These are phyloP conservation scores for Agrenia bidenticulata DNA, from an alignment of 2,888 invertebrate genomes.

Conservation along the genomic window DNA sequence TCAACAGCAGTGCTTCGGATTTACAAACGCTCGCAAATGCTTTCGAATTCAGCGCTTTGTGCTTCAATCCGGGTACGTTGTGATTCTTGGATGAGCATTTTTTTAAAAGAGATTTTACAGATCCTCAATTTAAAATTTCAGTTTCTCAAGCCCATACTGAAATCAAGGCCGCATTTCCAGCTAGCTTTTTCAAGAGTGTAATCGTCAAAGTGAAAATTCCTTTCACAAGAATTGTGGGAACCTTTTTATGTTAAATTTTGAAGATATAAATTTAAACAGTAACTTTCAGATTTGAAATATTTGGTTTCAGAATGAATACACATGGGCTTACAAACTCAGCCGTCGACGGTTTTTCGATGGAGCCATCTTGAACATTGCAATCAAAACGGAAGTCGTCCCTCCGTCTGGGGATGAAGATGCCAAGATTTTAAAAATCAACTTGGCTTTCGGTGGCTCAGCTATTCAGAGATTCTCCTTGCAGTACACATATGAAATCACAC, in stretches of 20 bases:
- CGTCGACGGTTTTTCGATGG: conserved; percentile 32
- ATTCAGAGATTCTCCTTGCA: conserved; percentile 30
- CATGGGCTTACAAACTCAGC: conserved; percentile 37
- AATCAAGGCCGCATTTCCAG: conserved; percentile 34
- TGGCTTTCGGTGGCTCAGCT: conserved; percentile 31
- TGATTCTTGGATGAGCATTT: not conserved
- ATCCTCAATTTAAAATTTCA: conserved; percentile 7
- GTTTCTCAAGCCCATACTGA: conserved; percentile 36
- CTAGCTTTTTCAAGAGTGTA: conserved; percentile 25
- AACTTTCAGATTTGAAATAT: not conserved
- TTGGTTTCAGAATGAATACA: conserved; percentile 32
- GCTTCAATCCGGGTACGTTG: conserved; percentile 34
- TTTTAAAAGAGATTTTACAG: not conserved
- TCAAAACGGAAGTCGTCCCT: conserved; percentile 55
- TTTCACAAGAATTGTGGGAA: conserved; percentile 29
- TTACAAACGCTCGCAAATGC: conserved; percentile 57
- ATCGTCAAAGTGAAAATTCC: conserved; percentile 37
- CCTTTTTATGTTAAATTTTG: not conserved
- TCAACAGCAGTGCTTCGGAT: conserved; percentile 87
- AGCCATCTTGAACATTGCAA: conserved; percentile 32
- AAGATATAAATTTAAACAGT: not conserved
- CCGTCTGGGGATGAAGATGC: conserved; percentile 31
- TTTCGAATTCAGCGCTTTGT: conserved; percentile 33
- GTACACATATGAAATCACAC: conserved; percentile 27
- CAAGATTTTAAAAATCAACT: conserved; percentile 26